Conservation (phyloP, 2,888 invertebrate species). For the Tetranychus piercei region DNA sequence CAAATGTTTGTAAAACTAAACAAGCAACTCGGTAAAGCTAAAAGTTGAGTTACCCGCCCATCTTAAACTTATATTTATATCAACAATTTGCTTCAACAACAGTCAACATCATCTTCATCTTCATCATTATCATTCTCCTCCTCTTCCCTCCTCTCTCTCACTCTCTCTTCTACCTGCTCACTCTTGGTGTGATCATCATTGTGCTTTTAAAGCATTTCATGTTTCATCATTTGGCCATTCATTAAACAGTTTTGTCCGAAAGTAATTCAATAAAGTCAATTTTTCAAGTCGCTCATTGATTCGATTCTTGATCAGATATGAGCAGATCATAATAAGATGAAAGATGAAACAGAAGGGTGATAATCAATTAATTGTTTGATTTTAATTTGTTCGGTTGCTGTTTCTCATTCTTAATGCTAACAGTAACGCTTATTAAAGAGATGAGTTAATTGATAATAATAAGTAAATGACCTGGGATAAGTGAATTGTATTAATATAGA, state of each 20-base stretch:
- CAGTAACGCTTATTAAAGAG: background rate
- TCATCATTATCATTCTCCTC: background rate
- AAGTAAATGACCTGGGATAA: background rate
- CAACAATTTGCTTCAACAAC: too few species aligned
- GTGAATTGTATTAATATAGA: background rate
- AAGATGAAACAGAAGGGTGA: background rate
- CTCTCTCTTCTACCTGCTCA: conserved; percentile 6
- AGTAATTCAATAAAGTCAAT: too few species aligned
- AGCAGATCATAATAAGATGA: background rate
- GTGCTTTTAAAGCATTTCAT: too few species aligned
- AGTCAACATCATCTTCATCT: background rate
- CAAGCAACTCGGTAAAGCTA: background rate
- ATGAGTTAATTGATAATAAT: background rate
- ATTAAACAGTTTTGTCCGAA: too few species aligned
- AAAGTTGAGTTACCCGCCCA: background rate
- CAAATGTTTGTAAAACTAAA: background rate
- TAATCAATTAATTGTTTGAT: background rate
- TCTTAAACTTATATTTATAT: background rate
- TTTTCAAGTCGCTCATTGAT: too few species aligned
- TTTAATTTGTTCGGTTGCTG: background rate
- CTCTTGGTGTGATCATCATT: background rate
- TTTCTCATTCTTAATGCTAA: background rate
- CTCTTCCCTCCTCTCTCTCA: background rate
- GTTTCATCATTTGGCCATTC: too few species aligned
- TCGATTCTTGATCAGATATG: too few species aligned